phyloP scores from a whole-genome alignment of 2,888 invertebrate genomes.

The Agrotis ipsilon region DNA sequence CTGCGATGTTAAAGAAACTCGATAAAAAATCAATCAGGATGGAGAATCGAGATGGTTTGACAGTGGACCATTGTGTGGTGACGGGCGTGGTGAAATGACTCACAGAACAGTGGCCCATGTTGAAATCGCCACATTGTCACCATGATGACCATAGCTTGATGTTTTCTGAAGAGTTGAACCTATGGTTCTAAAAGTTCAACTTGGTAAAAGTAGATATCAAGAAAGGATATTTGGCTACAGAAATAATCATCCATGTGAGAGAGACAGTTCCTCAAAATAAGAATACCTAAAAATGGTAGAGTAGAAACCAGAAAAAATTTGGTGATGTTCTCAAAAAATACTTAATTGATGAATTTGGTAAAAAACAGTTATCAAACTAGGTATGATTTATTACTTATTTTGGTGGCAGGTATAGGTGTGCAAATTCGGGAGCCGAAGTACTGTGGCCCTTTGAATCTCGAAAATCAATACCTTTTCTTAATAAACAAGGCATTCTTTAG shows the following conservation, averaged over 20 bases:
- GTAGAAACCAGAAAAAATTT: too few species aligned
- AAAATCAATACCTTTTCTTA: neutral
- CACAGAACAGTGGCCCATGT: slow-evolving; percentile 83
- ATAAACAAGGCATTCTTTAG: neutral
- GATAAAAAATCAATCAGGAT: slow-evolving; percentile 90
- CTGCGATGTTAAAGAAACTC: slow-evolving; percentile 76
- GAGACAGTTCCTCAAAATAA: too few species aligned
- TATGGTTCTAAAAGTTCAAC: slow-evolving; percentile 73
- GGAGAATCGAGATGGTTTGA: slow-evolving; percentile 82
- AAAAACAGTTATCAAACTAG: neutral
- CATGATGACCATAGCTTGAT: slow-evolving; percentile 81
- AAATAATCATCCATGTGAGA: neutral
- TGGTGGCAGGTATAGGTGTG: neutral
- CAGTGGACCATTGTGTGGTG: slow-evolving; percentile 83
- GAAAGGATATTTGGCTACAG: neutral
- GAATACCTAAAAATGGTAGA: too few species aligned
- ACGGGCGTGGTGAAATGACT: slow-evolving; percentile 85
- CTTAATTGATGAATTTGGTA: neutral
- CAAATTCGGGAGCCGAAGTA: neutral
- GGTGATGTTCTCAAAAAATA: neutral
- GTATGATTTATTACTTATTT: neutral
- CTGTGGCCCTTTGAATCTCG: too few species aligned
- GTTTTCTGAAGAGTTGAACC: slow-evolving; percentile 69
- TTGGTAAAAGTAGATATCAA: neutral
- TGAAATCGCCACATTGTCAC: slow-evolving; percentile 83